phyloP scores from a whole-genome alignment of 2,797 vertebrate genomes.

The Hafferia zeledoni region DNA sequence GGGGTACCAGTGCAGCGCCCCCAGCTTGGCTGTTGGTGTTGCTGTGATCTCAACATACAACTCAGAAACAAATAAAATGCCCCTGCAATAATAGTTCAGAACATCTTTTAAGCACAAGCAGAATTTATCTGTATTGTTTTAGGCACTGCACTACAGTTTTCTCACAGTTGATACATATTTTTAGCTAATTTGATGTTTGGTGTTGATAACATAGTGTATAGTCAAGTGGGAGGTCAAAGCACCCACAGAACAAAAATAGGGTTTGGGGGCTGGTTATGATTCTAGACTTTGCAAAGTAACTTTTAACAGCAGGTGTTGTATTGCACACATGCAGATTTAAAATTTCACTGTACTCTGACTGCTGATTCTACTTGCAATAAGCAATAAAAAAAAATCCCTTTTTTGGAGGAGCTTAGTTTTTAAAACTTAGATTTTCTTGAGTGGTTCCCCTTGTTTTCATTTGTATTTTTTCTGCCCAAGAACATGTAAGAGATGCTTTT shows the following conservation, averaged over 20 bases:
- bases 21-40: conserved; percentile 40
- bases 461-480: neutral
- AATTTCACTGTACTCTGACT: neutral
- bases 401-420: neutral
- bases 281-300: neutral
- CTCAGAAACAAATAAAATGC: neutral
- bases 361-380: neutral
- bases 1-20: conserved; percentile 5
- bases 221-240: neutral
- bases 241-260: neutral
- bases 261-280: neutral
- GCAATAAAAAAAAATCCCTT: neutral
- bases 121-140: neutral
- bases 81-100: neutral
- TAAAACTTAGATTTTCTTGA: neutral
- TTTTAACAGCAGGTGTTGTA: neutral
- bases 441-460: neutral
- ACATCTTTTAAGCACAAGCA: neutral
- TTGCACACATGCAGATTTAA: neutral
- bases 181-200: neutral
- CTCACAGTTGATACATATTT: neutral
- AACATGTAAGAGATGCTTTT: neutral
- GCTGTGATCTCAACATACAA: conserved; percentile 18
- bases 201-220: neutral
- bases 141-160: neutral